A percentile compares a stretch with the other conserved stretches of the same genome.
Conservation (phyloP, 2,888 invertebrate genomes). For the Limulus polyphemus region DNA sequence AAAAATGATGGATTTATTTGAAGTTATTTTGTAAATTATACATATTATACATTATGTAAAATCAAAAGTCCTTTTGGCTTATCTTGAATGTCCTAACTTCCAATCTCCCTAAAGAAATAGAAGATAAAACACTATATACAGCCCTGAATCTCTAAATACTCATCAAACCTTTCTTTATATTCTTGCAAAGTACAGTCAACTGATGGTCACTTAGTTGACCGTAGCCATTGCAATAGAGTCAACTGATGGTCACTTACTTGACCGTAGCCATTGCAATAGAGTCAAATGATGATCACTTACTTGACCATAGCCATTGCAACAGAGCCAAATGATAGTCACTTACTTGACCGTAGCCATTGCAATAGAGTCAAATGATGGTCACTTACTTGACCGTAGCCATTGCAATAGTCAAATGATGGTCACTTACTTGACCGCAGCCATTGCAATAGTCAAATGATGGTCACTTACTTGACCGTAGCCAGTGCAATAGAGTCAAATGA, state of each 20-base stretch:
- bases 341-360: constrained; percentile 32
- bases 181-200: constrained; percentile 16
- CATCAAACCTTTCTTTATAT: too few relatives aligned
- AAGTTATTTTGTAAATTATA: too few relatives aligned
- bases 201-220: constrained; percentile 18
- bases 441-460: constrained; percentile 29
- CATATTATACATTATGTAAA: too few relatives aligned
- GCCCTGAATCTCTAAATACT: too few relatives aligned
- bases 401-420: constrained; percentile 29
- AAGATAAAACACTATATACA: too few relatives aligned
- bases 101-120: too few relatives aligned
- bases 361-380: constrained; percentile 26
- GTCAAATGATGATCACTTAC: background rate
- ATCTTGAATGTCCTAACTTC: too few relatives aligned
- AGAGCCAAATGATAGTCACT: constrained; percentile 15
- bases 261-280: constrained; percentile 34
- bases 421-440: constrained; percentile 30
- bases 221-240: constrained; percentile 9
- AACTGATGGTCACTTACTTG: constrained; percentile 20
- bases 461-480: constrained; percentile 29
- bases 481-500: constrained; percentile 31
- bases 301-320: constrained; percentile 33
- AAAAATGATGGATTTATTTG: too few relatives aligned
- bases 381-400: constrained; percentile 30
- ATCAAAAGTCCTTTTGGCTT: too few relatives aligned